Conservation (phyloP, 53 echinoderm and acorn worm genomes). For the Patiria pectinifera region DNA sequence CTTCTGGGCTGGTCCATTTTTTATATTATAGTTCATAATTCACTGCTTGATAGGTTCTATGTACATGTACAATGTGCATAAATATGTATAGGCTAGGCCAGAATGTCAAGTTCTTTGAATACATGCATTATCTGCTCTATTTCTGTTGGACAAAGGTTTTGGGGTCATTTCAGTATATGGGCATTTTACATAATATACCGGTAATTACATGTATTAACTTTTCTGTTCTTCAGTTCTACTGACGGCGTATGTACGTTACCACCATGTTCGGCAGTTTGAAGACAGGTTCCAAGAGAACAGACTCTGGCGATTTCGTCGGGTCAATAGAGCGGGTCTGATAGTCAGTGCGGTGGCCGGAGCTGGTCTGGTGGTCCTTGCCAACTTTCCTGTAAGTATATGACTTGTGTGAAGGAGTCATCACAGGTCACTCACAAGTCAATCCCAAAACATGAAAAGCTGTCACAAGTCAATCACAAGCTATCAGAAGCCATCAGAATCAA, state of each 20-base stretch:
- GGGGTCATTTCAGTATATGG: no score
- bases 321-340: constrained; percentile 58
- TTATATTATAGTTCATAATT: no score
- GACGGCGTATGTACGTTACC: constrained; percentile 63
- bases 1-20: no score
- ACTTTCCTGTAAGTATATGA: constrained; percentile 71
- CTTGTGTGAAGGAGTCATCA: not conserved
- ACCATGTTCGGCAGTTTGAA: constrained; percentile 63
- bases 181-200: not conserved
- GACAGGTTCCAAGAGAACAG: constrained; percentile 54
- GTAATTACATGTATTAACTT: not conserved
- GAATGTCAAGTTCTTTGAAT: no score
- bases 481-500: no score
- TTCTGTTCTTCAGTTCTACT: constrained; percentile 41
- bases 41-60: no score
- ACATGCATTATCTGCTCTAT: no score
- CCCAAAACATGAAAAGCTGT: no score
- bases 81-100: no score
- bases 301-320: constrained; percentile 56
- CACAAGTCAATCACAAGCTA: no score
- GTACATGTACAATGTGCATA: no score
- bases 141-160: no score
- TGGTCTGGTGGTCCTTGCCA: constrained; percentile 75
- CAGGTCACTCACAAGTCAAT: not conserved
- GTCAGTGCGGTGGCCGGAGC: constrained; percentile 57